phyloP scores from a whole-genome alignment of 2,888 invertebrate genomes.

The Tenthredo livida region DNA sequence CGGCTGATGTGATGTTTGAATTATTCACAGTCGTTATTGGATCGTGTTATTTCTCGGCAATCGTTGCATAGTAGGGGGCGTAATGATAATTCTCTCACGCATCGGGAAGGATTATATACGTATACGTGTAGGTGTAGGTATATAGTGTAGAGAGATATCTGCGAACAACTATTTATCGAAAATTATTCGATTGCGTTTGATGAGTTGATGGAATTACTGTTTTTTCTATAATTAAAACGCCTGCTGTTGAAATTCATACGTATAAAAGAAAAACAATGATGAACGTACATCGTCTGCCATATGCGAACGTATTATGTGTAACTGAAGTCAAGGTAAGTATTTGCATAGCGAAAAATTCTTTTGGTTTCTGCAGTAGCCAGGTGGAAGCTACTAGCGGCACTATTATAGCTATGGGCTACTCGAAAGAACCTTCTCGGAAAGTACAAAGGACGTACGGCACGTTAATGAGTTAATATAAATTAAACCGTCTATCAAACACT shows the following conservation, averaged over 20 bases:
- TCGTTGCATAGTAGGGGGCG: background rate
- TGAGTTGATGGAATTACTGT: background rate
- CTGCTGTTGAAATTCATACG: background rate
- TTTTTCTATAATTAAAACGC: background rate
- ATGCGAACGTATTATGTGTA: background rate
- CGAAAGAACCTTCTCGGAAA: background rate
- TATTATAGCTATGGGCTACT: background rate
- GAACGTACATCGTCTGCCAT: background rate
- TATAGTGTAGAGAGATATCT: background rate
- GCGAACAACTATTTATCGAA: background rate
- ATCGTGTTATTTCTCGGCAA: conserved; percentile 28
- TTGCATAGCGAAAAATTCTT: background rate
- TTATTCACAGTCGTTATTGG: conserved; percentile 37
- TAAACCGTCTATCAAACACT: conserved; percentile 31
- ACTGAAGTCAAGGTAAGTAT: background rate
- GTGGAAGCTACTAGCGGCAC: background rate
- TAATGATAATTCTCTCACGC: conserved; percentile 32
- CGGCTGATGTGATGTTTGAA: conserved; percentile 36
- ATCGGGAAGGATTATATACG: background rate
- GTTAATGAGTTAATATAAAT: conserved; percentile 33
- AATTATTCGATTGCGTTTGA: background rate
- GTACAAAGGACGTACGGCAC: background rate
- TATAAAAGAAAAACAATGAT: background rate
- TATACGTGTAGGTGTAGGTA: too few species aligned
- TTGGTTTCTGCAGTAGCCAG: background rate